Evolutionary conservation across 2,797 vertebrate species (phyloP), one percentile per base, ranked within the genome.

Genomic region (Neostethus bicornis): DNA sequence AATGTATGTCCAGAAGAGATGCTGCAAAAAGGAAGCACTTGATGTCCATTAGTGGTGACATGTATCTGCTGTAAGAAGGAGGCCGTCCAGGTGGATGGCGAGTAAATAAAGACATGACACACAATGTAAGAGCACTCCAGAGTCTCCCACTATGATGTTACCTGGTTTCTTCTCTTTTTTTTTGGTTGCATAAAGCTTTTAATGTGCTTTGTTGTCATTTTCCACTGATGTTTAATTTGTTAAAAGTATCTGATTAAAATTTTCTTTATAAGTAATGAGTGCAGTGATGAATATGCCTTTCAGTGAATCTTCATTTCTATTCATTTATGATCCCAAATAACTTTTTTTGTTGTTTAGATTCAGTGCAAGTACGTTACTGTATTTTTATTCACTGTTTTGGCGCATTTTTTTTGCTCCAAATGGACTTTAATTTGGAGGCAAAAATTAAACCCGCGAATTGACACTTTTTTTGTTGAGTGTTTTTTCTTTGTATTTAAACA

Each of bases 31-130:
- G 73, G 61, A 87, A 87, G 81, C 81, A 92, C 89, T 91, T 91
- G 86, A 90, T 91, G 85, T 90, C 89, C 89, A 91, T 92, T 92
- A 92, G 87, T 83, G 86, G 70, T 87, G 87, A 91, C 80, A 87
- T 79, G 83, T 83, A 82, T 83, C 75, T 80, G 80, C 81, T 78
- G 77, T 69, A 85, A 80, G 77, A 68, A 85, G 81, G 46, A 68
- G 76, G n/a, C n/a, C 62, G 73, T 74, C 66, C 71, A 44, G 69
- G 70, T 70, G 51, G 71, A 66, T 38, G 59, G 53, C 60, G 72
- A 60, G 71, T 65, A 75, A 79, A 86, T 80, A 83, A 84, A 87
- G 75, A 79, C 79, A 69, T 65, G 62, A 61, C 67, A 72, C 77
- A 70, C 63, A 81, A 80, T 70, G 70, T 73, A 77, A 85, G 68